Evolutionary conservation across 2,113 vertebrate genomes (phyloP), one percentile per base, ranked within the genome.

Genomic region (Psephotus haematonotus): DNA sequence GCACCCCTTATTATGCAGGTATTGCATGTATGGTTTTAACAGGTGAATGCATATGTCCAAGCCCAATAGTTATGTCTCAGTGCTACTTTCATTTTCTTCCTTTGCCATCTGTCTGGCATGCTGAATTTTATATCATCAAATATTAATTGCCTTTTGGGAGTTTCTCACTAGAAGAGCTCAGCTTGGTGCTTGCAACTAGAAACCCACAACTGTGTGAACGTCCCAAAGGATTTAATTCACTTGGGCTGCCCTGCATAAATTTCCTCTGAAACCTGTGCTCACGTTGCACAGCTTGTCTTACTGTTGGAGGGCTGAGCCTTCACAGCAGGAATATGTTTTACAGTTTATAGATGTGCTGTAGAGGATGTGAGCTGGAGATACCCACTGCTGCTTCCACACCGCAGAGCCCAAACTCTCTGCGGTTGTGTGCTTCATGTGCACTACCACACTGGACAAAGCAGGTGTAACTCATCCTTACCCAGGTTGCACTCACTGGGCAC

Each of bases 251-350:
- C 43, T 72, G 17, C 74, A 52, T 29, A 64, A 55, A 68, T 84
- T 67, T 82, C 28, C 46, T 24, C 35, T 77, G 86, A 71, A 93
- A 65, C n/a, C n/a, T 47, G 33, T 88, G 52, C 46, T 80, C 9
- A 15, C 0, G 0, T 75, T 35, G 1, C 9, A 8, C 43, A 59
- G 14, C 17, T 70, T 70, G 9, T 74, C 23, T 47, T 50, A 17
- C 67, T 65, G 46, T 53, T 4, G 0, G 41, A 52, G 55, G 41
- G 11, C 31, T 84, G 64, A 81, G 11, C 29, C 39, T 80, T 80
- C 41, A 23, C 11, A 62, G 41, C 2, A 37, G 28, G 28, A 86
- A 43, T 37, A 11, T 4, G 11, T 71, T 94, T 79, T 52, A 75
- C 49, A 31, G 23, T 69, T 53, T 76, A 19, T 47, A 47, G 27